These are phyloP conservation scores for Myopa tessellatipennis DNA, from an alignment of 2,888 invertebrate species.

Conservation along the genomic window DNA sequence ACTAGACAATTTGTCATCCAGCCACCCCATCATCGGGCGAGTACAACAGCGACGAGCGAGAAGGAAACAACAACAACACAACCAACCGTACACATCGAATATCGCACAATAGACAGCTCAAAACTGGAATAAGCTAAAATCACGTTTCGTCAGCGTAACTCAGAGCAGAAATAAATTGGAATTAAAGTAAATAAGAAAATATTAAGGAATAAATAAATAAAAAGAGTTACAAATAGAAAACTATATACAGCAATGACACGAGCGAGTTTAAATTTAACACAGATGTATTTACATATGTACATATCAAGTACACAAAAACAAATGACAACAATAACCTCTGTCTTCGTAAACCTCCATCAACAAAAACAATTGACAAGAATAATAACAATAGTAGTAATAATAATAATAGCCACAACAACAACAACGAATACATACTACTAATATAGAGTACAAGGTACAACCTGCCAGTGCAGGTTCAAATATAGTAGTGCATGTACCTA, in stretches of 20 bases:
- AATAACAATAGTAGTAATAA: not conserved
- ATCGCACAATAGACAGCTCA: slow-evolving; percentile 7
- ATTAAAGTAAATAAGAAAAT: not conserved
- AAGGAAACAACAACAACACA: not conserved
- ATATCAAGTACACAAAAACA: not conserved
- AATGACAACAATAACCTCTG: too few species aligned
- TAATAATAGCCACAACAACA: not conserved
- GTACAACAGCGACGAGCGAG: too few species aligned
- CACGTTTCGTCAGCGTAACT: not conserved
- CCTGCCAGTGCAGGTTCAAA: too few species aligned
- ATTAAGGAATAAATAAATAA: too few species aligned
- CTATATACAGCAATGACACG: too few species aligned
- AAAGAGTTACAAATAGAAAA: too few species aligned
- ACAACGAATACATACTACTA: too few species aligned
- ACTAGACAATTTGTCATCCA: slow-evolving; percentile 14
- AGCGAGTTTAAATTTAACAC: not conserved
- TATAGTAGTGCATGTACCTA: too few species aligned
- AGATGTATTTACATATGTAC: not conserved
- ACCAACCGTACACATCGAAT: not conserved
- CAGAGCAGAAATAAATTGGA: not conserved
- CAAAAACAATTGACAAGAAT: too few species aligned
- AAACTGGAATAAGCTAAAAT: slow-evolving; percentile 25
- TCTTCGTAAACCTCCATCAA: too few species aligned
- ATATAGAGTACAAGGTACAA: too few species aligned
- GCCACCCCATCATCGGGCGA: too few species aligned